Conservation (phyloP, 2,888 invertebrate genomes). For the Calliphora vomitoria region DNA sequence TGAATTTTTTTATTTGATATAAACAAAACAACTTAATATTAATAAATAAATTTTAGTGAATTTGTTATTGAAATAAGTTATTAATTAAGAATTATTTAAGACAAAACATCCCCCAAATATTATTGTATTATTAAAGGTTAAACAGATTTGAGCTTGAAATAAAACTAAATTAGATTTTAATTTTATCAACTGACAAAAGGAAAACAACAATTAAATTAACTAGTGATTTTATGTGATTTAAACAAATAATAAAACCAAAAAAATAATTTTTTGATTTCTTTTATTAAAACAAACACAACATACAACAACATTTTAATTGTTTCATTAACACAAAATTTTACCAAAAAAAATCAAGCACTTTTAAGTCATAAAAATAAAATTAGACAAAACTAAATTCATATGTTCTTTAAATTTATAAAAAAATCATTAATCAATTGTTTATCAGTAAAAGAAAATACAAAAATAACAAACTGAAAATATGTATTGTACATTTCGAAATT, state of each 20-base stretch:
- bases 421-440: constrained; percentile 1
- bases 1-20: constrained; percentile 79
- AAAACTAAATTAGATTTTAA: constrained; percentile 33
- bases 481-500: not conserved
- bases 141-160: constrained; percentile 61
- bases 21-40: constrained; percentile 69
- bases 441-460: not conserved
- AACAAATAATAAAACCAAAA: constrained; percentile 1
- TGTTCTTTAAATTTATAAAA: not conserved
- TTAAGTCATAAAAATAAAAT: not conserved
- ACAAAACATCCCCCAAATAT: constrained; percentile 30
- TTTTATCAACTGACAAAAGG: not conserved
- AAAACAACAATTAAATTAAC: constrained; percentile 10
- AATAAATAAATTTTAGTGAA: constrained; percentile 8
- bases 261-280: not conserved
- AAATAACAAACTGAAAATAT: not conserved
- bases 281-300: too few relatives aligned
- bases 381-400: not conserved
- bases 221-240: not conserved
- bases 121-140: not conserved
- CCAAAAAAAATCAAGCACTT: not conserved
- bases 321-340: not conserved
- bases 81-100: constrained; percentile 65
- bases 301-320: not conserved
- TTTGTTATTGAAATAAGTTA: constrained; percentile 62